Conservation (phyloP, 2,888 invertebrate genomes). For the Zygothrica quintamaculata region DNA sequence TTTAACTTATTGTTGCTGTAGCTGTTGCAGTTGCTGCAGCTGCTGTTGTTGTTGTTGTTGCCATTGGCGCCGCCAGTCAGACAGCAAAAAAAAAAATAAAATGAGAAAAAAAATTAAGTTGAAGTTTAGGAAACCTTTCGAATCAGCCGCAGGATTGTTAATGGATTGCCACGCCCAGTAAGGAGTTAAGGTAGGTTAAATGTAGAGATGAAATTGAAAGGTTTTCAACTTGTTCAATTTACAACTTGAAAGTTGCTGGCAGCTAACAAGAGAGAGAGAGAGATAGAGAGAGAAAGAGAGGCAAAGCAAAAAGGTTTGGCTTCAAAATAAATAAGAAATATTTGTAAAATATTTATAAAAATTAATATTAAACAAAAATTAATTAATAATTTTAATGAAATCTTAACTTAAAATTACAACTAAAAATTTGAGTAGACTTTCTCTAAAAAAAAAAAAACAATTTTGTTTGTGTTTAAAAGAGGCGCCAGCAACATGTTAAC, state of each 20-base stretch:
- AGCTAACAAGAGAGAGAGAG: conserved; percentile 8
- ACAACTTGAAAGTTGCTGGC: conserved; percentile 37
- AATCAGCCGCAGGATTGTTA: conserved; percentile 58
- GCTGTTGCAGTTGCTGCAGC: no score
- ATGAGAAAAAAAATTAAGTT: background rate
- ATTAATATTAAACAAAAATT: no score
- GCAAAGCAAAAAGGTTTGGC: background rate
- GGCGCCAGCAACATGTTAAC: background rate
- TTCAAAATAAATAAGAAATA: no score
- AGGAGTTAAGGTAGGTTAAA: conserved; percentile 10
- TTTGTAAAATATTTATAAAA: no score
- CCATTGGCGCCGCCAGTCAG: conserved; percentile 44
- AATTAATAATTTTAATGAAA: no score
- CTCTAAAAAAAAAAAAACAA: background rate
- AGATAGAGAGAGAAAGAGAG: conserved; percentile 20
- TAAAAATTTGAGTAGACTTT: background rate
- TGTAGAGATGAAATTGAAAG: conserved; percentile 37
- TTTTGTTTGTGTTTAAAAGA: background rate
- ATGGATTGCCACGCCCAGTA: conserved; percentile 44
- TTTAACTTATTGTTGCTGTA: conserved; percentile 10
- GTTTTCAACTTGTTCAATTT: conserved; percentile 24
- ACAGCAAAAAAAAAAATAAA: background rate
- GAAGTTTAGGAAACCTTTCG: conserved; percentile 54
- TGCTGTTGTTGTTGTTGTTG: conserved; percentile 19
- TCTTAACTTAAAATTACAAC: no score